Percentiles rank a stretch among this genome's conserved stretches.
Conservation (phyloP, 2,797 vertebrate genomes). For the Pristis pectinata region DNA sequence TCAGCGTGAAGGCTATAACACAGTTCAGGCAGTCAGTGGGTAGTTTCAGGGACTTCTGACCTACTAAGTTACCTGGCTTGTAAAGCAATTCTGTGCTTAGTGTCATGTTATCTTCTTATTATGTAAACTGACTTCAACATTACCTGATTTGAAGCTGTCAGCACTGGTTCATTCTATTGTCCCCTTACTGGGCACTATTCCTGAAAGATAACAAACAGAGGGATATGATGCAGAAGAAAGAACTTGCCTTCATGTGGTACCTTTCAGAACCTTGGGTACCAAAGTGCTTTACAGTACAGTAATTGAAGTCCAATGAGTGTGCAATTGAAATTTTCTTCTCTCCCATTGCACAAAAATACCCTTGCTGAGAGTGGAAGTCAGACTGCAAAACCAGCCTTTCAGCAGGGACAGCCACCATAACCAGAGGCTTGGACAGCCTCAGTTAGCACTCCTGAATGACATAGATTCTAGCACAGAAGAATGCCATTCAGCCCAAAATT, state of each 20-base stretch:
- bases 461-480: neutral
- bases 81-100: neutral
- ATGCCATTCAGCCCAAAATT: neutral
- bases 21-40: neutral
- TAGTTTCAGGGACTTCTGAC: neutral
- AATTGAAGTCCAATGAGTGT: neutral
- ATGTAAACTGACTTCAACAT: neutral
- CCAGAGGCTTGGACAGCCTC: neutral
- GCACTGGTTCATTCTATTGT: neutral
- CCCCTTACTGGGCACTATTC: neutral
- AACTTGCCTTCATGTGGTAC: too few relatives aligned
- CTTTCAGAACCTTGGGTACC: too few relatives aligned
- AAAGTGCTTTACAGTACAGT: too few relatives aligned
- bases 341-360: neutral
- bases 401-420: neutral
- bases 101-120: neutral
- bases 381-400: neutral
- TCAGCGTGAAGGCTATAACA: neutral
- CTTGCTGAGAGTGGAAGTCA: neutral
- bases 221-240: too few relatives aligned
- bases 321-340: neutral
- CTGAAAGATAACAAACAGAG: too few relatives aligned
- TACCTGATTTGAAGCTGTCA: neutral
- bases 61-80: neutral
- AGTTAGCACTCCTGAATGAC: neutral